These are phyloP conservation scores for Megaceryle torquata DNA, from an alignment of 2,113 vertebrate genomes.

Conservation along the genomic window DNA sequence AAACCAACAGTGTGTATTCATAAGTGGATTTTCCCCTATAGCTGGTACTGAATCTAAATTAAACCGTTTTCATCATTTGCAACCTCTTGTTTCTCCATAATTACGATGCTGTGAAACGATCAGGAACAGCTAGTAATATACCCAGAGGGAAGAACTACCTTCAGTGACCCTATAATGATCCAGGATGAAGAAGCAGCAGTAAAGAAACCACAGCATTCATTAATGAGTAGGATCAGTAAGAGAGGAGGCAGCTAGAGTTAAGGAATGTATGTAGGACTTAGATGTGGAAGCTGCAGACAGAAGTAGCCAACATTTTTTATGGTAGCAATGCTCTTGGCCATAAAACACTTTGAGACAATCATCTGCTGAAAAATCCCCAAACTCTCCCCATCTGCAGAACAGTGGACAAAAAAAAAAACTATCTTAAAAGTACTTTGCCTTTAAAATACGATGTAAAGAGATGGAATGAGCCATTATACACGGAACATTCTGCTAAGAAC, in stretches of 20 bases:
- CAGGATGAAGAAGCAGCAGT: slow-evolving; percentile 29
- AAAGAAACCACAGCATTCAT: slow-evolving; percentile 9
- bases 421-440: neutral
- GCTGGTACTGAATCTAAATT: slow-evolving; percentile 28
- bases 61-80: slow-evolving; percentile 23
- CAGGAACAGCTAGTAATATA: slow-evolving; percentile 15
- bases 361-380: neutral
- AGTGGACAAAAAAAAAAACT: neutral
- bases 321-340: neutral
- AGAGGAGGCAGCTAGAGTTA: slow-evolving; percentile 17
- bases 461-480: neutral
- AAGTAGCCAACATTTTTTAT: neutral
- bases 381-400: neutral
- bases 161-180: slow-evolving; percentile 46
- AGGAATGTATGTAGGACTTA: neutral
- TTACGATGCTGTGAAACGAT: slow-evolving; percentile 36
- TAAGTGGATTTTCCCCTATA: neutral
- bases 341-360: neutral
- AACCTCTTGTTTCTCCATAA: slow-evolving; percentile 46
- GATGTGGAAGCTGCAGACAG: neutral
- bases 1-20: neutral
- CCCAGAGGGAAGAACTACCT: slow-evolving; percentile 41
- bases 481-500: neutral
- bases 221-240: slow-evolving; percentile 23
- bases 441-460: neutral